phyloP scores from a whole-genome alignment of 1,140 invertebrate genomes.

The Pemphigus obesinymphae region DNA sequence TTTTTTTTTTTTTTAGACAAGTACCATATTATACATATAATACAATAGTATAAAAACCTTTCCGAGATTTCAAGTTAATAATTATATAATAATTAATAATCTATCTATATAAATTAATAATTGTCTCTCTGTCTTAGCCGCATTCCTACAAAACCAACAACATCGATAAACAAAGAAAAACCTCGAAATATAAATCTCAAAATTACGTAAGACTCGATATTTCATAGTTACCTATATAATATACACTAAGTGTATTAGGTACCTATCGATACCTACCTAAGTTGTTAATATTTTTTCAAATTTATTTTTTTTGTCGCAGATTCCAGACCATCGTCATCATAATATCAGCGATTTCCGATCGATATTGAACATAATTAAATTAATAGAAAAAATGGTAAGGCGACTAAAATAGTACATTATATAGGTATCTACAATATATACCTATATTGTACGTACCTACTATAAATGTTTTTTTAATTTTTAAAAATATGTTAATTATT shows the following conservation, averaged over 20 bases:
- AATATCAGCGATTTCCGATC: background rate
- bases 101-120: background rate
- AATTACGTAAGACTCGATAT: background rate
- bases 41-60: background rate
- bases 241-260: background rate
- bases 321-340: background rate
- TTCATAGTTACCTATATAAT: background rate
- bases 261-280: too few relatives aligned
- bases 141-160: background rate
- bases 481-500: too few relatives aligned
- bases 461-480: too few relatives aligned
- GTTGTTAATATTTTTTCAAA: too few relatives aligned
- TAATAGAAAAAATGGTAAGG: conserved; percentile 6
- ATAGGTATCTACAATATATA: too few relatives aligned
- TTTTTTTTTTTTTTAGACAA: too few relatives aligned
- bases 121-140: background rate
- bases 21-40: background rate
- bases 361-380: background rate
- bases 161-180: background rate
- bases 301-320: background rate
- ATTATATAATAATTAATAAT: background rate
- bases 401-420: too few relatives aligned
- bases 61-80: background rate
- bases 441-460: too few relatives aligned
- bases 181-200: background rate